Base-by-base conservation (phyloP, 1,140 invertebrate species). In the Drosophila fuyamai region DNA sequence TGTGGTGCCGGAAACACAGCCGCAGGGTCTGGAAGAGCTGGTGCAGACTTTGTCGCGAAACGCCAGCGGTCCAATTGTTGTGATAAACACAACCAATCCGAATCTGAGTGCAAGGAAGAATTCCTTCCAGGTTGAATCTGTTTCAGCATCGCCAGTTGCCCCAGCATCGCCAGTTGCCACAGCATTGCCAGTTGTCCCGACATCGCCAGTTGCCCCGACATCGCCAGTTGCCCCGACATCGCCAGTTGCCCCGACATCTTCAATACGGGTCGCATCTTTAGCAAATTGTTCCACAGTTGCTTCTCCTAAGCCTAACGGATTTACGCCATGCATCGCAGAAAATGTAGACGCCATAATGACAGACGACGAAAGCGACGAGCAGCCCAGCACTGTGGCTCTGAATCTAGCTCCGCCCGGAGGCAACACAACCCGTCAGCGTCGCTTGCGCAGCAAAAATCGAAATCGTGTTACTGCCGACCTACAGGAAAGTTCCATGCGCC, bases 351-450 rank as follows among this genome's bases (percentile, higher is more conserved):
- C 73, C 3, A 71, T 91, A 6, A 62, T 91, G 32, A 91, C 88
- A 0, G 88, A 91, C 5, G 88, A 91, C 29, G 88, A 91, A 0
- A 83, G 80, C 47, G 75, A 76, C 13, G 56, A 85, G n/a, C 62
- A 71, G 5, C 23, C 36, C 3, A 76, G 67, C 16, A 40, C 48
- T 2, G 60, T n/a, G 7, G 76, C 75, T 0, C 47, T 91, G 53
- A 79, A 91, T 70, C 55, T 91, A 23, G 81, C 81, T 1, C 50
- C 75, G 0, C 0, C 53, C 0, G 58, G 71, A 2, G 76, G 78
- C 16, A 76, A 80, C 12, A 59, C 50, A 32, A 55, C 57, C 0
- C 12, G 67, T 0, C 58, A 58, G 10, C 61, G 38, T 6, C 61
- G 46, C 9, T 12, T 65, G 35, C 56, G 50, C 14, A 70, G 29